Evolutionary conservation across 2,113 vertebrate genomes (phyloP).

Genomic region (Dascyllus trimaculatus): DNA sequence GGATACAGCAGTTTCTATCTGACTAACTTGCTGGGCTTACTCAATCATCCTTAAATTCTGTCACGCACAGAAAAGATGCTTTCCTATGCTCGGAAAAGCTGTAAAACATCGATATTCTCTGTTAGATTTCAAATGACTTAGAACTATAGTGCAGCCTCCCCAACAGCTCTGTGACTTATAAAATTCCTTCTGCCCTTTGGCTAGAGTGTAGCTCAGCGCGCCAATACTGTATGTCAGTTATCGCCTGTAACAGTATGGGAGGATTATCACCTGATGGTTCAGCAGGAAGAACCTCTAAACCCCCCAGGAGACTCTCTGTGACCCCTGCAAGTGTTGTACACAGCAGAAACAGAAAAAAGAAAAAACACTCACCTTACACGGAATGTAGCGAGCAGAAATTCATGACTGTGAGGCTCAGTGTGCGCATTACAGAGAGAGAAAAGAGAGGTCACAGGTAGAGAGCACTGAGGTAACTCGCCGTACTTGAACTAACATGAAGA

Average conservation of each 20-base stretch:
- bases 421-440: slow-evolving; percentile 16
- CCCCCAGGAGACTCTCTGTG: slow-evolving; percentile 40
- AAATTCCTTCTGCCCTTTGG: slow-evolving; percentile 26
- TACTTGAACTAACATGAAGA: slow-evolving; percentile 65
- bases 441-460: slow-evolving; percentile 24
- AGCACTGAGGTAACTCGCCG: slow-evolving; percentile 16
- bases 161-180: slow-evolving; percentile 30
- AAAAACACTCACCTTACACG: slow-evolving; percentile 5
- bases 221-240: slow-evolving; percentile 35
- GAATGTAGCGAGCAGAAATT: slow-evolving; percentile 25
- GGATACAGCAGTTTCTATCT: slow-evolving; percentile 57
- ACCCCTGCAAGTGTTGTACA: slow-evolving; percentile 50
- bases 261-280: slow-evolving; percentile 67
- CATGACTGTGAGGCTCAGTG: slow-evolving; percentile 1
- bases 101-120: slow-evolving; percentile 22
- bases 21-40: slow-evolving; percentile 46
- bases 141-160: slow-evolving; percentile 16
- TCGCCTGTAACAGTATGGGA: slow-evolving; percentile 44
- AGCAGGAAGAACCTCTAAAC: slow-evolving; percentile 44
- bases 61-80: slow-evolving; percentile 28
- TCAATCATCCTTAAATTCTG: slow-evolving; percentile 60
- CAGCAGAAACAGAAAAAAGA: slow-evolving; percentile 25
- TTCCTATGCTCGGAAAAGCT: not conserved
- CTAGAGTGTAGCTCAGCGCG: slow-evolving; percentile 18
- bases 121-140: slow-evolving; percentile 41